A percentile compares a stretch with the other conserved stretches of the same genome.
Evolutionary conservation across 1,140 invertebrate genomes (phyloP).

Genomic region (Dendrolimus punctatus): DNA sequence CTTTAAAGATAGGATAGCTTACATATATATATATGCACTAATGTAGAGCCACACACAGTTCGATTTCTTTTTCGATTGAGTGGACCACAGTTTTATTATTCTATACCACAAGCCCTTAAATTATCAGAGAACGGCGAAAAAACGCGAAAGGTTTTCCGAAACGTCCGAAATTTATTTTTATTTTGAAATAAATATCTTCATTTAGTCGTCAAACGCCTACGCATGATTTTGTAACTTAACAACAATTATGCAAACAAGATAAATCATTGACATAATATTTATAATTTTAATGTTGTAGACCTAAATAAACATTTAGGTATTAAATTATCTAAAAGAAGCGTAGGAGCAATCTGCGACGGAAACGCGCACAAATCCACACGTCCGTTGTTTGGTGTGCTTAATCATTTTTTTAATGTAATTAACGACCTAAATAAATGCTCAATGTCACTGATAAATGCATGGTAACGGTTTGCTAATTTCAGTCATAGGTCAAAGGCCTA

Average conservation of each 20-base stretch:
- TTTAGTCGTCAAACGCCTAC: background rate
- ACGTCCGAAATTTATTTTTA: too few species aligned
- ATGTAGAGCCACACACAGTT: too few species aligned
- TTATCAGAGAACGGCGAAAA: too few species aligned
- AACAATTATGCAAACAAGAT: constrained; percentile 3
- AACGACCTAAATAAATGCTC: constrained; percentile 11
- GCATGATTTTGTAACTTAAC: background rate
- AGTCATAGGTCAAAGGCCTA: too few species aligned
- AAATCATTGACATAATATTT: constrained; percentile 4
- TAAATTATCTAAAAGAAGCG: constrained; percentile 11
- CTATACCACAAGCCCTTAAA: too few species aligned
- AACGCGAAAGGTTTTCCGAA: too few species aligned
- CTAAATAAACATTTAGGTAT: constrained; percentile 1
- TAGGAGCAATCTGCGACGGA: constrained; percentile 15
- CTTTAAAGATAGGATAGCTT: too few species aligned
- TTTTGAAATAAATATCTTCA: too few species aligned
- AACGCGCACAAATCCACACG: constrained; percentile 5
- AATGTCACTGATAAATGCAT: constrained; percentile 14
- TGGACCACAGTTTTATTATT: too few species aligned
- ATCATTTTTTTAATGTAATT: constrained; percentile 6
- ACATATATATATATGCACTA: too few species aligned
- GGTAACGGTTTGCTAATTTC: too few species aligned
- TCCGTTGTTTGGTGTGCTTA: constrained; percentile 4
- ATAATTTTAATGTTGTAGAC: background rate
- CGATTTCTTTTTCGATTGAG: too few species aligned